Base-by-base conservation (phyloP, 2,888 invertebrate genomes). In the Ganaspis brasiliensis region DNA sequence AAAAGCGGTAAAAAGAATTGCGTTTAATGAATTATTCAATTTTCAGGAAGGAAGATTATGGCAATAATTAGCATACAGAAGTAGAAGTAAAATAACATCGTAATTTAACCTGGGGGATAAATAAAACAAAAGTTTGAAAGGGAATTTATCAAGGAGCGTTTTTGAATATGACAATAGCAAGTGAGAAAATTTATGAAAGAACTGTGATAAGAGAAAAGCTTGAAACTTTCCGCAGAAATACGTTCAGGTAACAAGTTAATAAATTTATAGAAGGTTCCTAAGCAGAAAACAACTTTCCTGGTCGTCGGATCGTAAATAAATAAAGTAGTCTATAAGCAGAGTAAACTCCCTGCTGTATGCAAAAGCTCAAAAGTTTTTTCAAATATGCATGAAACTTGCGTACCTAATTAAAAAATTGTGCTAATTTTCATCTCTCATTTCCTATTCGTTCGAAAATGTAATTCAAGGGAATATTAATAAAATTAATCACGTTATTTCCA, bases 101-200 rank as follows among this genome's bases (percentile, higher is more conserved):
- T 52, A 19, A 49, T 52, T 52, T 4, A 1, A 19, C 52, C 2
- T 16, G 16, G 31, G 35, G 10, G 61, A 16, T 35, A 37, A 45
- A 67, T 67, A 67, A 67, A 45, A 67, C 9, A 67, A 21, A 45
- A 67, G 40, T 63, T 40, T 9, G 12, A 19, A 37, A 24, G 24
- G n/a, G 40, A 67, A 67, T 40, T 40, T 67, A 24, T 45, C 14
- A 67, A 67, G 63, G 24, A 67, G 21, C 40, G 40, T 24, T 67
- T 67, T 67, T 24, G 40, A 45, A 67, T 45, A 67, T 67, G 61
- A 21, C 37, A 37, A 63, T 63, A 63, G 16, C 61, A 63, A 63
- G 61, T 63, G 21, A 67, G 45, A n/a, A 67, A 67, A 67, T 45
- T 67, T 67, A 67, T 67, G 63, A 40, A 67, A 67, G 45, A 40